phyloP scores from a whole-genome alignment of 2,888 invertebrate species.

The Lucinisca nassula region DNA sequence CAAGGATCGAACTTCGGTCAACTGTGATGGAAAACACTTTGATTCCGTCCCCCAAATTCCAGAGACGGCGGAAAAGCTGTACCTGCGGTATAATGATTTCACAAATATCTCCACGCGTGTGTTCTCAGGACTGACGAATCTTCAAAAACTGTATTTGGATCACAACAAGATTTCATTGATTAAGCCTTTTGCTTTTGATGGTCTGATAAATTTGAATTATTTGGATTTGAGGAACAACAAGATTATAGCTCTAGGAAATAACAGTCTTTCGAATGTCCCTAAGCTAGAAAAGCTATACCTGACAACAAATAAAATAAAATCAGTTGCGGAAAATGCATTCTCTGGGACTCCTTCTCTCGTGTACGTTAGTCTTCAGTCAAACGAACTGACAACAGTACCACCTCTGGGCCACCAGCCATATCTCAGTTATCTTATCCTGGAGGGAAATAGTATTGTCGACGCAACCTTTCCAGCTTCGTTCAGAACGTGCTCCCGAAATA shows the following conservation, averaged over 20 bases:
- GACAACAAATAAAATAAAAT: constrained; percentile 65
- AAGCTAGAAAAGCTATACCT: constrained; percentile 63
- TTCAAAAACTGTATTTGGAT: constrained; percentile 60
- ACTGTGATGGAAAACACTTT: constrained; percentile 75
- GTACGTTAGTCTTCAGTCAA: constrained; percentile 70
- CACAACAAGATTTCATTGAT: constrained; percentile 67
- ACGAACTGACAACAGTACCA: constrained; percentile 69
- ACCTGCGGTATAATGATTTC: constrained; percentile 71
- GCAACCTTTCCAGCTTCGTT: constrained; percentile 75
- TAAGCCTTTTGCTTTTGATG: constrained; percentile 67
- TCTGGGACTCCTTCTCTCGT: constrained; percentile 47
- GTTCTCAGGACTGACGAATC: constrained; percentile 48
- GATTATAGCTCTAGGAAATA: constrained; percentile 52
- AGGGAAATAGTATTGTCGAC: constrained; percentile 73
- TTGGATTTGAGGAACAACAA: constrained; percentile 72
- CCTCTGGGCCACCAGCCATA: constrained; percentile 59
- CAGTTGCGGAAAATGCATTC: constrained; percentile 68
- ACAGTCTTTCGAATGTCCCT: constrained; percentile 64
- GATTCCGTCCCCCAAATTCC: constrained; percentile 71
- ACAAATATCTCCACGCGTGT: constrained; percentile 35
- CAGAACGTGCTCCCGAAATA: constrained; percentile 35
- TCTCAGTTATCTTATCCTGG: constrained; percentile 72
- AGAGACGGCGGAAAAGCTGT: constrained; percentile 67
- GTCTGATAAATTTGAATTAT: constrained; percentile 38
- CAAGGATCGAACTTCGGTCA: constrained; percentile 72